These are phyloP conservation scores for Blomia tropicalis DNA, from an alignment of 2,888 invertebrate species.

Conservation along the genomic window DNA sequence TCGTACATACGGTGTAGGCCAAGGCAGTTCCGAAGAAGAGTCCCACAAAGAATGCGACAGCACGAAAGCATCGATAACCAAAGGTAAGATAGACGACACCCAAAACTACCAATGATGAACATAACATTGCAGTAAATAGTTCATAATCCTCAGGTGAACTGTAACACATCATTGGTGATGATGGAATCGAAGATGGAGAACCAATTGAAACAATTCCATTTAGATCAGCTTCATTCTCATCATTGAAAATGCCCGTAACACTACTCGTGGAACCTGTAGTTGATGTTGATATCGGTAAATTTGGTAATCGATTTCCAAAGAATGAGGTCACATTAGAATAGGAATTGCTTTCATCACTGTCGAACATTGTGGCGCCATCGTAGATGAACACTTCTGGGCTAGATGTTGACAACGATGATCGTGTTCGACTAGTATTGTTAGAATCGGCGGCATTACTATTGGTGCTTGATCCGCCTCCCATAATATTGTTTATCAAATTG, in stretches of 20 bases:
- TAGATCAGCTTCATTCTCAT: background rate
- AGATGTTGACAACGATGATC: background rate
- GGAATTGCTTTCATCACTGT: background rate
- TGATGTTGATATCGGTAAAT: background rate
- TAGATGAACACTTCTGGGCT: conserved; percentile 5
- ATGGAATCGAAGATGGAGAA: background rate
- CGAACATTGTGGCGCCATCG: background rate
- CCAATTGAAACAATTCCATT: background rate
- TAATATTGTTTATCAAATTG: background rate
- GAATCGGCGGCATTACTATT: too few relatives aligned
- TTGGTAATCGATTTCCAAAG: too few relatives aligned
- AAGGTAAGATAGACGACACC: conserved; percentile 53
- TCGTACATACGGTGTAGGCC: conserved; percentile 45
- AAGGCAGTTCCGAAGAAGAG: conserved; percentile 66
- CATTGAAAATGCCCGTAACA: background rate
- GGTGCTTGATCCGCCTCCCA: background rate
- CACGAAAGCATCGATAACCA: conserved; percentile 77
- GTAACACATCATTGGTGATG: background rate
- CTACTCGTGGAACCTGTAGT: background rate
- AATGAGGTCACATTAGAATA: background rate
- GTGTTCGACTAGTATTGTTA: background rate
- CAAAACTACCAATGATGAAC: conserved; percentile 57
- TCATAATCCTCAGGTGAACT: conserved; percentile 43
- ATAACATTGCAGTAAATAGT: conserved; percentile 48
- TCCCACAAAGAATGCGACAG: conserved; percentile 70